These are phyloP conservation scores for Catocala nupta DNA, from an alignment of 2,888 invertebrate species.

Conservation along the genomic window DNA sequence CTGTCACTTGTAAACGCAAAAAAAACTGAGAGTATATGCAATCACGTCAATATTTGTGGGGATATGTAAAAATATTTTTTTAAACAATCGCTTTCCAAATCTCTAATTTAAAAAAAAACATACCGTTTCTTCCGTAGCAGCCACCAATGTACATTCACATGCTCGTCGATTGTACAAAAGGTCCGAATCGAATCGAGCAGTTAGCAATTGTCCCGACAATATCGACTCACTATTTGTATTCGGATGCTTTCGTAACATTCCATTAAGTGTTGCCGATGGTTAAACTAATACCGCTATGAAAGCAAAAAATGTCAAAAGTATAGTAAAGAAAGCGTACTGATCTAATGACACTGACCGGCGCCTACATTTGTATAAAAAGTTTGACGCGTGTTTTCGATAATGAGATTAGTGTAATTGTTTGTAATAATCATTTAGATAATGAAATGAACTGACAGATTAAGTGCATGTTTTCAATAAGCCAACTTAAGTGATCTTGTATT, in stretches of 20 bases:
- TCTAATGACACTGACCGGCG: slow-evolving; percentile 29
- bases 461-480: no score
- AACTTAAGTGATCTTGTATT: background rate
- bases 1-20: no score
- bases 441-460: background rate
- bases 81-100: background rate
- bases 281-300: slow-evolving; percentile 45
- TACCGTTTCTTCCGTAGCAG: slow-evolving; percentile 37
- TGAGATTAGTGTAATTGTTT: slow-evolving; percentile 31
- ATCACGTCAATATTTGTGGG: no score
- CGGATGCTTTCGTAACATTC: slow-evolving; percentile 67
- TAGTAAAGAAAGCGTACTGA: slow-evolving; percentile 30
- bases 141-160: slow-evolving; percentile 37
- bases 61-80: background rate
- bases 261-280: slow-evolving; percentile 32
- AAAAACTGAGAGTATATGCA: no score
- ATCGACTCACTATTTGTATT: slow-evolving; percentile 74
- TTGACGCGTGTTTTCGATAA: slow-evolving; percentile 14
- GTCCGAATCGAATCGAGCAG: slow-evolving; percentile 74
- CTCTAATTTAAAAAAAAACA: slow-evolving; percentile 22
- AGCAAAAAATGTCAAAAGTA: slow-evolving; percentile 33
- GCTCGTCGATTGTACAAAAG: slow-evolving; percentile 63
- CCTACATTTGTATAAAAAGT: slow-evolving; percentile 13
- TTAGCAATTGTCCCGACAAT: slow-evolving; percentile 66
- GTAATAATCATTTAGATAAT: slow-evolving; percentile 11